A percentile compares a stretch with the other conserved stretches of the same genome.
phyloP scores from a whole-genome alignment of 2,888 invertebrate genomes.

The Taenaris catops region DNA sequence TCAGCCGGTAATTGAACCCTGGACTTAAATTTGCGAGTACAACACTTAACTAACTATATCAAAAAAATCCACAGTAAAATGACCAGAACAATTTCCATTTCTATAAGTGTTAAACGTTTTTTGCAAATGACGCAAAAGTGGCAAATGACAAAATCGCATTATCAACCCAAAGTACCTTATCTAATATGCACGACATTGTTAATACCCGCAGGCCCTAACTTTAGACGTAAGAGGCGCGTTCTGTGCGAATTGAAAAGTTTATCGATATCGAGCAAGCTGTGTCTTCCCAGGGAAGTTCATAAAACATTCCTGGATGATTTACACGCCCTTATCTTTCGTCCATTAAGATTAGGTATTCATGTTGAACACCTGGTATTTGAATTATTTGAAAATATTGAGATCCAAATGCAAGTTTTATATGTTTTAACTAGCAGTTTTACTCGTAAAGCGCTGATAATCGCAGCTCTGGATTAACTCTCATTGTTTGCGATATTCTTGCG shows the following conservation, averaged over 20 bases:
- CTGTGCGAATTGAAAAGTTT: slow-evolving; percentile 35
- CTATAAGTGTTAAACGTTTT: too few relatives aligned
- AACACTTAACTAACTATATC: too few relatives aligned
- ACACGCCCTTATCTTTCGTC: slow-evolving; percentile 59
- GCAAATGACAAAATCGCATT: slow-evolving; percentile 14
- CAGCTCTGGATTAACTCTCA: too few relatives aligned
- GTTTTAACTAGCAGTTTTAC: too few relatives aligned
- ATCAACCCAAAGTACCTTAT: slow-evolving; percentile 14
- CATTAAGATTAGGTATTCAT: slow-evolving; percentile 77
- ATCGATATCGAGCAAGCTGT: slow-evolving; percentile 52
- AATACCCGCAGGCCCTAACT: slow-evolving; percentile 28
- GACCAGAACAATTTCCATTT: too few relatives aligned
- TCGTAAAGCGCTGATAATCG: too few relatives aligned
- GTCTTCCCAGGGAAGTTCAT: slow-evolving; percentile 64
- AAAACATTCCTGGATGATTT: slow-evolving; percentile 66
- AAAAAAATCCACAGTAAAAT: too few relatives aligned
- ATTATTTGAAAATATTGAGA: too few relatives aligned
- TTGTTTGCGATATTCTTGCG: too few relatives aligned
- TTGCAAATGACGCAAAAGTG: not conserved
- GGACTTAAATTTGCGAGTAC: too few relatives aligned
- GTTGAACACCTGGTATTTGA: slow-evolving; percentile 64
- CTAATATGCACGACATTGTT: slow-evolving; percentile 23
- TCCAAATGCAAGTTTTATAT: too few relatives aligned
- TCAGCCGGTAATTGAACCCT: too few relatives aligned
- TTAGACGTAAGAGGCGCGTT: slow-evolving; percentile 36